Conservation (phyloP, 2,113 vertebrate species). For the Shinisaurus crocodilurus region DNA sequence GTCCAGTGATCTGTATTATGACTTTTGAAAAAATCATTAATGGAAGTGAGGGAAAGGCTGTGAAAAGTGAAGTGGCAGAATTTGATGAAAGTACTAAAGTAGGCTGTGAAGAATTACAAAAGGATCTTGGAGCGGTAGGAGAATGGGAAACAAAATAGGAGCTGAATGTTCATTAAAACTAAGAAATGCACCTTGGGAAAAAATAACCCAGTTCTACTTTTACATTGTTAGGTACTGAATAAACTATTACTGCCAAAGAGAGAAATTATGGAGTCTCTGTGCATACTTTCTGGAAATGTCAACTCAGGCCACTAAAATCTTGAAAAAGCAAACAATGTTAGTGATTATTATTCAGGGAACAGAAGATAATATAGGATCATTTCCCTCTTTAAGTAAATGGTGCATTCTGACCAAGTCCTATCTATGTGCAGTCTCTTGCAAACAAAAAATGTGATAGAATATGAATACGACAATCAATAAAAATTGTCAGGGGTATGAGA, state of each 20-base stretch:
- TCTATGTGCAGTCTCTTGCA: neutral
- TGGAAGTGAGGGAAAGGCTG: neutral
- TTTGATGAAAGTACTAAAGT: neutral
- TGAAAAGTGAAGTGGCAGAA: constrained; percentile 5
- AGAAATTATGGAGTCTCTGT: neutral
- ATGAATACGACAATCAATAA: neutral
- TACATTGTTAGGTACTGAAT: constrained; percentile 4
- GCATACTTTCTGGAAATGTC: constrained; percentile 5
- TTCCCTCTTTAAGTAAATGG: neutral
- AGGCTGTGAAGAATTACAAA: neutral
- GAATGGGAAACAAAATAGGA: neutral
- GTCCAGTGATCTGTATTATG: neutral
- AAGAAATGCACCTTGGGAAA: neutral
- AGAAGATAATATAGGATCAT: neutral
- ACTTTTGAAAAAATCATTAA: neutral
- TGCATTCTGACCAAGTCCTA: neutral
- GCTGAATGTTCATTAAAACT: constrained; percentile 4
- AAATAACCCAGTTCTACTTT: neutral
- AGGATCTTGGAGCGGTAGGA: neutral
- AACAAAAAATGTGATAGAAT: neutral
- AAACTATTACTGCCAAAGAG: constrained; percentile 5
- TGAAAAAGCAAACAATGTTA: constrained; percentile 20
- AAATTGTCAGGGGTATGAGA: neutral
- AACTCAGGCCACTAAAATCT: neutral
- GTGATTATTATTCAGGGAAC: neutral